Percentiles rank a stretch among this genome's conserved stretches.
These are phyloP conservation scores for Ammodytes dubius DNA, from an alignment of 2,113 vertebrate genomes.

Conservation along the genomic window DNA sequence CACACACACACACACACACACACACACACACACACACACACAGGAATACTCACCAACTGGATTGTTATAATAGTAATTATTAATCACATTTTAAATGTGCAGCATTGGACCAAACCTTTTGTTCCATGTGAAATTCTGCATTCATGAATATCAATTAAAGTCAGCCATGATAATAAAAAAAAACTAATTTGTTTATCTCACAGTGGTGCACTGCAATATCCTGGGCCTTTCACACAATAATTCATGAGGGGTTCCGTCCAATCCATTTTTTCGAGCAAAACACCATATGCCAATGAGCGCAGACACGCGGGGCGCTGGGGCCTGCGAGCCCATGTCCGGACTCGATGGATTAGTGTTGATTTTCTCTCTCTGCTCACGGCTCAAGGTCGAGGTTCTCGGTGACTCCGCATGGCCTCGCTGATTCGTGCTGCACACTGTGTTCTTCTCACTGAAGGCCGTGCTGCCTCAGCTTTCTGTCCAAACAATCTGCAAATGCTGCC, in stretches of 20 bases:
- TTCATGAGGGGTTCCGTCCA: constrained; percentile 50
- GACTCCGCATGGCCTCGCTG: constrained; percentile 48
- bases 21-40: constrained; percentile 11
- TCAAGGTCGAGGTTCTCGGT: constrained; percentile 67
- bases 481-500: constrained; percentile 69
- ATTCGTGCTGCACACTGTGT: constrained; percentile 61
- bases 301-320: constrained; percentile 16
- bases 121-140: constrained; percentile 51
- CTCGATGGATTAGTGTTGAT: constrained; percentile 40
- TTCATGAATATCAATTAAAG: constrained; percentile 67
- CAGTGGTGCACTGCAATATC: constrained; percentile 37
- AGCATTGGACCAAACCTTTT: constrained; percentile 44
- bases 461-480: constrained; percentile 81
- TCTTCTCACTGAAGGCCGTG: constrained; percentile 69
- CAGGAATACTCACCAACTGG: constrained; percentile 13
- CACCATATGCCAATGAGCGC: constrained; percentile 55
- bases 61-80: constrained; percentile 47
- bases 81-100: constrained; percentile 52
- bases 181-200: constrained; percentile 55
- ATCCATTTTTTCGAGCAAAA: constrained; percentile 57
- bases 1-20: background rate
- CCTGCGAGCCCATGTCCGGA: constrained; percentile 21
- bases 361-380: constrained; percentile 47
- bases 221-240: constrained; percentile 47
- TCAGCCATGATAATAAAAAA: constrained; percentile 49